Base-by-base conservation (phyloP, 2,113 vertebrate species). In the Ictalurus furcatus region DNA sequence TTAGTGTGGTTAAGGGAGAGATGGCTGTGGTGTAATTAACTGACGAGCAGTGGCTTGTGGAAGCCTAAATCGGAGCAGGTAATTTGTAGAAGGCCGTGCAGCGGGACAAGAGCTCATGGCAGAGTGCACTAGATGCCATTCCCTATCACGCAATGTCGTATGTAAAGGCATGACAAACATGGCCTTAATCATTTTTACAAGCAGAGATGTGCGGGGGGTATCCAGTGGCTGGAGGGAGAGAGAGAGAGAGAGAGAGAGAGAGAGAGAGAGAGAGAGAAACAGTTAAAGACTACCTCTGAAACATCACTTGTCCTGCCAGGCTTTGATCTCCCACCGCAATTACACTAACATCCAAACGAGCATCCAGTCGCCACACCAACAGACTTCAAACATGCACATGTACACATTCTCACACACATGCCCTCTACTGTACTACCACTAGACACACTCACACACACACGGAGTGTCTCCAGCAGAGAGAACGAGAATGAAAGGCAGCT, bases 141-240 rank as follows among this genome's bases (percentile, higher is more conserved):
- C 96, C 96, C 95, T 95, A 97, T 97, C 97, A 96, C 96, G 97
- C 97, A 96, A 97, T 96, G 96, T 96, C 97, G 97, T 99, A 98
- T 1, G 48, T 48, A 48, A 48, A 99, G 97, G 97, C 97, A 98
- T 97, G 97, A 98, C 97, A 98, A 99, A 98, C 97, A 97, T 97
- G 96, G 97, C 97, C 97, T 97, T 98, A 98, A 98, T 98, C 97
- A 98, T 97, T 97, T 98, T 99, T 99, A 99, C 95, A 96, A 99
- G 97, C 96, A 96, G 97, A 97, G 97, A 98, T 98, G 97, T 97
- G 97, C 97, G 97, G 97, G 97, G 97, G 97, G 95, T 93, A 98
- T 96, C 96, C 96, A 96, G 96, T 97, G 97, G 97, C 97, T 97
- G 95, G 96, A 97, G 97, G 97, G 97, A 48, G 48, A 48, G 7